Evolutionary conservation across 2,888 invertebrate species (phyloP), one percentile per base, ranked within the genome.

Genomic region (Liodrosophila aerea): DNA sequence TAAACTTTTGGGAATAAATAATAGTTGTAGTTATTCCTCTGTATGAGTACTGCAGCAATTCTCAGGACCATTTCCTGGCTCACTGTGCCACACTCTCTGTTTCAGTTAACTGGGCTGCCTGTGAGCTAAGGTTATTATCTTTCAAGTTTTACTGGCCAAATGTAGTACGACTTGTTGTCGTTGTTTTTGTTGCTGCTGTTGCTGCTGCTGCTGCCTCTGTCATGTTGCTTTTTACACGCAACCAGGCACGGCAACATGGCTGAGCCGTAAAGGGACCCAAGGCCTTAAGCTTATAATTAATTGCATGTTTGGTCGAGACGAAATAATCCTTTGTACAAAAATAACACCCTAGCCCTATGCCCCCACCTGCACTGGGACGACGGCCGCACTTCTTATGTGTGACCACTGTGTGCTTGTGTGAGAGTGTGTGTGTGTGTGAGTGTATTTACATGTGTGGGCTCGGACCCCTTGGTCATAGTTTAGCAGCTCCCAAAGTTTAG

Each of bases 251-350:
- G 67, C 81, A 75, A 71, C 70, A 65, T 62, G 64, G 60, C 67
- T 68, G 61, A 70, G 78, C 80, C 75, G 67, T 76, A 84, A 87
- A 87, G 78, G 85, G 75, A 78, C 81, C 76, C 87, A 87, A 87
- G 88, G 88, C 88, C 87, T 88, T 88, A 88, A 89, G 88, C 88
- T 88, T 86, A 87, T 89, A 89, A 89, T 89, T 89, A 89, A 89
- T 89, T 89, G 89, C 87, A 87, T 89, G 89, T 88, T 89, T 85
- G 88, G 88, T 88, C 84, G 89, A 88, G 88, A 88, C 88, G 88
- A 88, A 88, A 87, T 88, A 88, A 88, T 88, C 88, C 88, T 87
- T 88, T 87, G 83, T 85, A 76, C 80, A 75, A 75, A 85, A 85
- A 82, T 78, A 81, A 70, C 77, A 77, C 72, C 80, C 76, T 68